These are phyloP conservation scores for Tricholauxania praeusta DNA, from an alignment of 2,888 invertebrate genomes.

Conservation along the genomic window DNA sequence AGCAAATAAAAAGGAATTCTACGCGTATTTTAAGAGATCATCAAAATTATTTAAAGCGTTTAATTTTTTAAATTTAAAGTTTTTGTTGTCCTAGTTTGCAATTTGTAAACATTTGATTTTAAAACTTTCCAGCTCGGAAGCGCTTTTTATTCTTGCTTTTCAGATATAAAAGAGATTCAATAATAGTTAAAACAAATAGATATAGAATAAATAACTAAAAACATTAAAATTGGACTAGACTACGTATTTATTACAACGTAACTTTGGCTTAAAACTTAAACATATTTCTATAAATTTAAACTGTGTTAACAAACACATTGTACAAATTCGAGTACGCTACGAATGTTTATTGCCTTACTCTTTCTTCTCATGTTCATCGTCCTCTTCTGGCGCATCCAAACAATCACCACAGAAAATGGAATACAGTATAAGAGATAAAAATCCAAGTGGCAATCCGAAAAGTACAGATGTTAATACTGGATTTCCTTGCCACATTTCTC, in stretches of 20 bases:
- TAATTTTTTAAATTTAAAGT: too few relatives aligned
- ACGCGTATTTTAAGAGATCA: too few relatives aligned
- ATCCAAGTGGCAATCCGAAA: slow-evolving; percentile 93
- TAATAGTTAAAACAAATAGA: slow-evolving; percentile 25
- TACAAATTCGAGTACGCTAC: slow-evolving; percentile 41
- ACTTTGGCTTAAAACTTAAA: slow-evolving; percentile 12
- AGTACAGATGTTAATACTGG: slow-evolving; percentile 93
- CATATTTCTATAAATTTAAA: slow-evolving; percentile 28
- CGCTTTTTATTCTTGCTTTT: too few relatives aligned
- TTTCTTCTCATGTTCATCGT: slow-evolving; percentile 69
- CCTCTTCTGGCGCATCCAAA: slow-evolving; percentile 87
- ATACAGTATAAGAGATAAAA: slow-evolving; percentile 93
- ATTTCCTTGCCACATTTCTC: slow-evolving; percentile 92
- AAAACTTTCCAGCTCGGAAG: too few relatives aligned
- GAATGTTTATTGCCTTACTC: slow-evolving; percentile 59
- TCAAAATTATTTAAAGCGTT: too few relatives aligned
- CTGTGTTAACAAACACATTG: slow-evolving; percentile 34
- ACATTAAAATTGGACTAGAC: too few relatives aligned
- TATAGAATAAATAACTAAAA: slow-evolving; percentile 16
- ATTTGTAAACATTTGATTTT: too few relatives aligned
- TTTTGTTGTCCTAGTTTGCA: too few relatives aligned
- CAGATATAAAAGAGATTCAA: neutral
- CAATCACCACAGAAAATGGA: slow-evolving; percentile 97
- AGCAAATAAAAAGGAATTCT: neutral
- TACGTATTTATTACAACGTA: neutral